Percentiles rank a stretch among this genome's conserved stretches.
Evolutionary conservation across 2,113 vertebrate species (phyloP).

Genomic region (Cyprinodon brontotheroides): DNA sequence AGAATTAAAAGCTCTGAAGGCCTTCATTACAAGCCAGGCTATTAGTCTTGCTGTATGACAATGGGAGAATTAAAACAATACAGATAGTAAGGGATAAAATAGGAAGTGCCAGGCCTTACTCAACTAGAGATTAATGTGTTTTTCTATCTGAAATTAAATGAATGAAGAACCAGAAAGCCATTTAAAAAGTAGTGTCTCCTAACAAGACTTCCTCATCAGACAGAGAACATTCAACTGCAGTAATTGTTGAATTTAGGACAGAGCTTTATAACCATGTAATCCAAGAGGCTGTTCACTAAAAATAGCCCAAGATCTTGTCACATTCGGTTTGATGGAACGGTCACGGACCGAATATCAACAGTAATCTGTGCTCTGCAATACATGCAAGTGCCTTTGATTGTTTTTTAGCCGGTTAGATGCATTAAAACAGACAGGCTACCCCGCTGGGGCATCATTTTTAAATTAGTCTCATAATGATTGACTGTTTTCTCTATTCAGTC

Average conservation of each 20-base stretch:
- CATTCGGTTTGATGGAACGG: conserved; percentile 46
- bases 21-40: conserved; percentile 29
- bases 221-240: conserved; percentile 37
- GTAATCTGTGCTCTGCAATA: conserved; percentile 12
- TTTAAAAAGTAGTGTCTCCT: background rate
- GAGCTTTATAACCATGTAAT: conserved; percentile 48
- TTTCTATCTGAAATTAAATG: conserved; percentile 15
- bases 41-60: conserved; percentile 29
- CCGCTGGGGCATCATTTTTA: background rate
- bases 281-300: conserved; percentile 53
- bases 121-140: conserved; percentile 15
- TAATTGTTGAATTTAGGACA: conserved; percentile 64
- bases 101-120: conserved; percentile 13
- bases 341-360: conserved; percentile 26
- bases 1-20: conserved; percentile 45
- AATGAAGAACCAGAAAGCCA: background rate
- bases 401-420: conserved; percentile 1
- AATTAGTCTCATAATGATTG: background rate
- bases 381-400: background rate
- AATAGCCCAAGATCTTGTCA: conserved; percentile 59
- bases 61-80: conserved; percentile 25
- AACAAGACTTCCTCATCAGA: conserved; percentile 29
- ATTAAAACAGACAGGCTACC: background rate
- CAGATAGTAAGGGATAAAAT: conserved; percentile 20
- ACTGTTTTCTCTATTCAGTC: background rate